Evolutionary conservation across 2,797 vertebrate species (phyloP).

Genomic region (Sebastes kiyomatsui): DNA sequence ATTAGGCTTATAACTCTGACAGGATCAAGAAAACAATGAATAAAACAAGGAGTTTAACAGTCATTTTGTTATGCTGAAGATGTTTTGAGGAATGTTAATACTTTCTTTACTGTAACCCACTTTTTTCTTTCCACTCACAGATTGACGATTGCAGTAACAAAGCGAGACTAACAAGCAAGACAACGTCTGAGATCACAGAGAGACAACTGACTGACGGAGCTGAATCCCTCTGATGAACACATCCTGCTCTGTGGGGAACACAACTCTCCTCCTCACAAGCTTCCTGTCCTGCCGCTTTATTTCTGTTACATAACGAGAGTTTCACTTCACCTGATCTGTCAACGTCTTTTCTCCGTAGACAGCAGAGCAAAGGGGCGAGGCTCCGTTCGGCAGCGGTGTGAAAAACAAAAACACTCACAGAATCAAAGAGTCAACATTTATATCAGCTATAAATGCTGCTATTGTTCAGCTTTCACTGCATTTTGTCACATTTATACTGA

Average conservation of each 20-base stretch:
- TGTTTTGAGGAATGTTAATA: background rate
- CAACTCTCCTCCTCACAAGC: background rate
- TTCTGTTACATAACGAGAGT: conserved; percentile 34
- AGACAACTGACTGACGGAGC: conserved; percentile 33
- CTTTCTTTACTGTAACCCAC: background rate
- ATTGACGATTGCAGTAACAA: background rate
- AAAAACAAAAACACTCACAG: conserved; percentile 5
- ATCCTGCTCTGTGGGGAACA: conserved; percentile 15
- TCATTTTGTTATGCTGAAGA: background rate
- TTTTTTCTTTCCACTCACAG: conserved; percentile 4
- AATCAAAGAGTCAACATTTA: background rate
- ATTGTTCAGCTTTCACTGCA: background rate
- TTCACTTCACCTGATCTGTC: conserved; percentile 44
- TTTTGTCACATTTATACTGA: background rate
- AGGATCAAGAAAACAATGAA: background rate
- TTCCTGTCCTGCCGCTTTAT: conserved; percentile 16
- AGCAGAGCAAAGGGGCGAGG: background rate
- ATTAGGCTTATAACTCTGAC: background rate
- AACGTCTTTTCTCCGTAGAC: conserved; percentile 21
- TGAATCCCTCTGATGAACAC: conserved; percentile 31
- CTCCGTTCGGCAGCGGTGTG: background rate
- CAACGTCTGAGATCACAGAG: conserved; percentile 7
- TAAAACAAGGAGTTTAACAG: background rate
- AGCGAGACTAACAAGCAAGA: conserved; percentile 29
- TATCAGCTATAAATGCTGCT: background rate